These are phyloP conservation scores for Speoplatyrhinus poulsoni DNA, from an alignment of 2,113 vertebrate species.

Conservation along the genomic window DNA sequence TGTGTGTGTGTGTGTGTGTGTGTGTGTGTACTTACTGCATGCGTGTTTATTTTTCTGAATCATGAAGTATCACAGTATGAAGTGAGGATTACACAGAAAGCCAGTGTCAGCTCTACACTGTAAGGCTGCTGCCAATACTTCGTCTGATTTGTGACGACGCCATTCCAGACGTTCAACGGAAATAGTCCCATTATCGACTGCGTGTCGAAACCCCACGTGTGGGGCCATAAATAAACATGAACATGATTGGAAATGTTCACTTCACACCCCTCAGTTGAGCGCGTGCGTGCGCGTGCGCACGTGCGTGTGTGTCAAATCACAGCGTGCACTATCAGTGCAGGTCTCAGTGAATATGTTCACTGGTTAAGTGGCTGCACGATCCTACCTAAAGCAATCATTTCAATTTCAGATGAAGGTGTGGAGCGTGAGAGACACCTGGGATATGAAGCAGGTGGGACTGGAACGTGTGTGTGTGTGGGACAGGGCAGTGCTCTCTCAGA, in stretches of 20 bases:
- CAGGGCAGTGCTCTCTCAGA: not conserved
- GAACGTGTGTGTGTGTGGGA: constrained; percentile 1
- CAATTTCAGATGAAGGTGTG: constrained; percentile 40
- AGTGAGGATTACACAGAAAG: constrained; percentile 2
- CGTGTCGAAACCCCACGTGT: constrained; percentile 19
- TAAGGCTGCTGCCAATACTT: too few species aligned
- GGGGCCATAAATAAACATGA: constrained; percentile 49
- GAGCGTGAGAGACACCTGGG: constrained; percentile 33
- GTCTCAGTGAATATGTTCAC: constrained; percentile 39
- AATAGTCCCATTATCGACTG: constrained; percentile 28
- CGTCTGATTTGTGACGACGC: constrained; percentile 14
- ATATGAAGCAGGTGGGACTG: constrained; percentile 21
- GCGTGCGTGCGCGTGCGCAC: not conserved
- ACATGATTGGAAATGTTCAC: constrained; percentile 10
- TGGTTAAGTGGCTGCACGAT: constrained; percentile 45
- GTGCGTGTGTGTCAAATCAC: constrained; percentile 26
- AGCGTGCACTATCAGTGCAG: constrained; percentile 33
- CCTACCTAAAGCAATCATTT: constrained; percentile 44
- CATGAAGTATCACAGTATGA: not conserved
- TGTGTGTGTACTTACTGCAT: too few species aligned
- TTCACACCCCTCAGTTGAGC: constrained; percentile 6
- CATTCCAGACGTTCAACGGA: constrained; percentile 8
- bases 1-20: too few species aligned
- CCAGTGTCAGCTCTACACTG: not conserved
- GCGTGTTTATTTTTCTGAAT: too few species aligned